These are phyloP conservation scores for Digitonthophagus gazella DNA, from an alignment of 2,888 invertebrate species.

Conservation along the genomic window DNA sequence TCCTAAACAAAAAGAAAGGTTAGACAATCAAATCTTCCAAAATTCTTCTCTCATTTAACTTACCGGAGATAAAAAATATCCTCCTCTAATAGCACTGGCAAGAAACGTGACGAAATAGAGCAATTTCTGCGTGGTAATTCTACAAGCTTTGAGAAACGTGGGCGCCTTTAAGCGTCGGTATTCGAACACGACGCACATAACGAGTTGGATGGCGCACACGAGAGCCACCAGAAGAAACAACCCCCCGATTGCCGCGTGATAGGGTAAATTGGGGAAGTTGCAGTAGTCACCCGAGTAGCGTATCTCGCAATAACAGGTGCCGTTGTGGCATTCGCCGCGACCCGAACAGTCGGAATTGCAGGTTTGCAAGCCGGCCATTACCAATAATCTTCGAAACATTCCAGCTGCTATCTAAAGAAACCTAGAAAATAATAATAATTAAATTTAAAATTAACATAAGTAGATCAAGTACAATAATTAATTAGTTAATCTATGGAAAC, in stretches of 20 bases:
- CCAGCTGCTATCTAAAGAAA: conserved; percentile 28
- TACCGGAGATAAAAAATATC: conserved; percentile 88
- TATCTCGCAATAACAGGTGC: conserved; percentile 89
- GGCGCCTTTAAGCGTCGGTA: conserved; percentile 82
- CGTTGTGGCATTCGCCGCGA: conserved; percentile 88
- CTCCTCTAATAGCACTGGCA: conserved; percentile 80
- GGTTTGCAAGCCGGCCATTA: conserved; percentile 52
- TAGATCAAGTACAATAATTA: no score
- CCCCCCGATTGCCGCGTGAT: conserved; percentile 69
- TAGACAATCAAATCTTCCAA: conserved; percentile 21
- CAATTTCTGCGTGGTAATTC: conserved; percentile 86
- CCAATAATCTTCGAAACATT: conserved; percentile 49
- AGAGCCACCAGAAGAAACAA: conserved; percentile 81
- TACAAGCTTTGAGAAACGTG: conserved; percentile 76
- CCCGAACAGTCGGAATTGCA: conserved; percentile 81
- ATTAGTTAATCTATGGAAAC: no score
- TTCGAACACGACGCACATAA: conserved; percentile 79
- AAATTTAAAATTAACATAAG: no score
- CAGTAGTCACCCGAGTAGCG: conserved; percentile 81
- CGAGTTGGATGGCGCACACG: conserved; percentile 79
- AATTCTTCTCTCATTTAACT: conserved; percentile 50
- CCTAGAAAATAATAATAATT: conserved; percentile 14
- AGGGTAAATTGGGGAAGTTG: conserved; percentile 78
- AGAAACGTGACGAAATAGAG: conserved; percentile 84
- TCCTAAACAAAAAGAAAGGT: conserved; percentile 56